Conservation (phyloP, 2,888 invertebrate species). For the Chelonus formosanus region DNA sequence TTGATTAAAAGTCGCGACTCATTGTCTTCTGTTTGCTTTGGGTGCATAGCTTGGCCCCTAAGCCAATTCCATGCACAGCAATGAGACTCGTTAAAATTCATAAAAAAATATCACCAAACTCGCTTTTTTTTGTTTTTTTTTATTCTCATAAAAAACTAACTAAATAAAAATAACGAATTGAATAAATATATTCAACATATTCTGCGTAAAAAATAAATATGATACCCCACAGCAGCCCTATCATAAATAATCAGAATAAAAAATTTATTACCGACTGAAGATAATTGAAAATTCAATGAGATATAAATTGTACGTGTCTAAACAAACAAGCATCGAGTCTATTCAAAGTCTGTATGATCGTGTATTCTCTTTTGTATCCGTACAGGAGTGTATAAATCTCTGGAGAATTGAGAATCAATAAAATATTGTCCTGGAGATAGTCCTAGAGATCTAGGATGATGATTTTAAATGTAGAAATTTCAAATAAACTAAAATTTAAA, state of each 20-base stretch:
- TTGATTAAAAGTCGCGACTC: slow-evolving; percentile 62
- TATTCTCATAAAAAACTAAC: too few species aligned
- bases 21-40: slow-evolving; percentile 61
- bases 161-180: too few species aligned
- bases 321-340: not conserved
- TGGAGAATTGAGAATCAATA: slow-evolving; percentile 3
- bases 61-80: slow-evolving; percentile 1
- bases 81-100: slow-evolving; percentile 5
- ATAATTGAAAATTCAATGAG: not conserved
- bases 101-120: too few species aligned
- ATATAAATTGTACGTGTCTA: not conserved
- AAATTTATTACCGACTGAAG: too few species aligned
- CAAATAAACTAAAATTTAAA: not conserved
- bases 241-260: too few species aligned
- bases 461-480: not conserved
- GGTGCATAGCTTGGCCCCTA: slow-evolving; percentile 46
- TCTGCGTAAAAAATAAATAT: too few species aligned
- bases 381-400: slow-evolving; percentile 1
- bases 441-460: not conserved
- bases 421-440: not conserved
- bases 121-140: too few species aligned
- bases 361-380: slow-evolving; percentile 1
- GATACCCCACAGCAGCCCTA: too few species aligned
- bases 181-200: too few species aligned
- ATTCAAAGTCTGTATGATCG: slow-evolving; percentile 4